These are phyloP conservation scores for Aspidiotus rigidus DNA, from an alignment of 2,888 invertebrate genomes.

Conservation along the genomic window DNA sequence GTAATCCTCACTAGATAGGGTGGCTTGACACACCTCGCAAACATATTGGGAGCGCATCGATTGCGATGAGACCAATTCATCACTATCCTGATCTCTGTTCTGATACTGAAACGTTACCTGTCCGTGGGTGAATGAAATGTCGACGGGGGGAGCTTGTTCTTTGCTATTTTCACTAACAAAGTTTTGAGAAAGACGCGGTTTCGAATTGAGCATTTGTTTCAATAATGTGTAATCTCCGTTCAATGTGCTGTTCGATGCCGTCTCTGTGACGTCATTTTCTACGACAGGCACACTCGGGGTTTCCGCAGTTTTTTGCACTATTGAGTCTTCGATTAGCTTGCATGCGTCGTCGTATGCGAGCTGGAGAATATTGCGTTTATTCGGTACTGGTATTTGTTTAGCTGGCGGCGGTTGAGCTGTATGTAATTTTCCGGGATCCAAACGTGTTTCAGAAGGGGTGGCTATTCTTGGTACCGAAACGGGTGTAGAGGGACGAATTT, in stretches of 20 bases:
- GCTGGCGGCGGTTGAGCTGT: not conserved
- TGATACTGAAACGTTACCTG: not conserved
- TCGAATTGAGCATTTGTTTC: constrained; percentile 1
- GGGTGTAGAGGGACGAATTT: too few relatives aligned
- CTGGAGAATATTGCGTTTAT: not conserved
- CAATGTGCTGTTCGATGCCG: not conserved
- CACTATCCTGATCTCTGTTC: not conserved
- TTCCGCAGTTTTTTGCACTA: not conserved
- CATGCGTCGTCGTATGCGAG: constrained; percentile 1
- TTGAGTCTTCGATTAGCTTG: constrained; percentile 1
- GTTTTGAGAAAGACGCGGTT: not conserved
- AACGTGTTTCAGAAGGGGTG: not conserved
- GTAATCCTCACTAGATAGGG: not conserved
- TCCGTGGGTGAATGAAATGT: not conserved
- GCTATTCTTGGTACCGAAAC: not conserved
- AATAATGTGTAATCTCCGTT: not conserved
- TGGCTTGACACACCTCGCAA: not conserved
- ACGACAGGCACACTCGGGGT: not conserved
- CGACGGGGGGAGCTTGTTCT: not conserved
- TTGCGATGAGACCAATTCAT: not conserved
- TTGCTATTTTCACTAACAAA: not conserved
- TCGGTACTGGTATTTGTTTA: not conserved
- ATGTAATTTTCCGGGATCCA: constrained; percentile 2
- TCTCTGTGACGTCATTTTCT: not conserved
- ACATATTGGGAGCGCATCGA: not conserved